phyloP scores from a whole-genome alignment of 2,797 vertebrate genomes.

The Myiotriccus ornatus region DNA sequence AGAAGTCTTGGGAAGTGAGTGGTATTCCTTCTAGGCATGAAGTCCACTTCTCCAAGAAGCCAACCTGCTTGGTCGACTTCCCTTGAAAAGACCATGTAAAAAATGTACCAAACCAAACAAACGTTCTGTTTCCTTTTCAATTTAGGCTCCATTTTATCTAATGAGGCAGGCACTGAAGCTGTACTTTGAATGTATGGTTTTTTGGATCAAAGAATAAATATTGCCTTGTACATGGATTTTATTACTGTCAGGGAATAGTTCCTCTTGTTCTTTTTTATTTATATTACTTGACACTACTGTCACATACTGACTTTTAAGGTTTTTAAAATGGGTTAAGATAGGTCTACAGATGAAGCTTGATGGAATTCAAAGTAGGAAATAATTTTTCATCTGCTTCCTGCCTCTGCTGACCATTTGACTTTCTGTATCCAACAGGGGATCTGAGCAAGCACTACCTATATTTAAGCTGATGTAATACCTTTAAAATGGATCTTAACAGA shows the following conservation, averaged over 20 bases:
- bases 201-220: conserved; percentile 18
- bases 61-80: not conserved
- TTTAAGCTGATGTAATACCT: conserved; percentile 5
- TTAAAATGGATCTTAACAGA: not conserved
- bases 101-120: not conserved
- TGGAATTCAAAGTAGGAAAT: conserved; percentile 21
- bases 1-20: not conserved
- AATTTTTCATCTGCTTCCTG: not conserved
- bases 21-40: not conserved
- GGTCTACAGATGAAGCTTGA: not conserved
- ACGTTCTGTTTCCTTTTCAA: not conserved
- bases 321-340: not conserved
- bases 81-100: not conserved
- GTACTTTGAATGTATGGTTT: not conserved
- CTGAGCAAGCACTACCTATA: not conserved
- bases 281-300: not conserved
- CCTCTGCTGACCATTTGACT: not conserved
- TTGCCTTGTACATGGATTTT: not conserved
- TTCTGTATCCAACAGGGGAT: not conserved
- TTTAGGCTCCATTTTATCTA: conserved; percentile 3
- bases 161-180: not conserved
- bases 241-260: not conserved
- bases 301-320: not conserved
- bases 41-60: not conserved
- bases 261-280: not conserved